Percentiles rank a stretch among this genome's conserved stretches.
Conservation (phyloP, 2,888 invertebrate genomes). For the Scaptodrosophila latifasciaeformis region DNA sequence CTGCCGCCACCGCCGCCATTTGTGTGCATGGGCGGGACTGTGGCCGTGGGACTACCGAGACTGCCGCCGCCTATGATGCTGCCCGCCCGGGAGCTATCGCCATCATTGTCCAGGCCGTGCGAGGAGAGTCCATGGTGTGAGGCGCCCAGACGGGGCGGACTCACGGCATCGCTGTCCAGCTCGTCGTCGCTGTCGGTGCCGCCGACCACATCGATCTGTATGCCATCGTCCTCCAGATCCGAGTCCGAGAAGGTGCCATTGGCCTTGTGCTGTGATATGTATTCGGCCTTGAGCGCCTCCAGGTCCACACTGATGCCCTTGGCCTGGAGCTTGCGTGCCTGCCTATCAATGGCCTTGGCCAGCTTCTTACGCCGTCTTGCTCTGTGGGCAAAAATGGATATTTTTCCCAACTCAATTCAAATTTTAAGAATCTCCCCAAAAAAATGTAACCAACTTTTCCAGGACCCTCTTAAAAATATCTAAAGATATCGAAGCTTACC, state of each 20-base stretch:
- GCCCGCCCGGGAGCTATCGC: conserved; percentile 54
- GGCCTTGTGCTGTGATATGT: conserved; percentile 84
- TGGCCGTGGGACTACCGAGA: conserved; percentile 51
- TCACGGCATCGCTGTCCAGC: conserved; percentile 75
- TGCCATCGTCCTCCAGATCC: conserved; percentile 81
- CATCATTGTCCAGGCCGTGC: conserved; percentile 42
- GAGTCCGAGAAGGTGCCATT: conserved; percentile 79
- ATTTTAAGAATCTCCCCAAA: no score
- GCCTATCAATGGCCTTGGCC: conserved; percentile 92
- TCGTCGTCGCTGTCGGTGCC: conserved; percentile 83
- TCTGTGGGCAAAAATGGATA: no score
- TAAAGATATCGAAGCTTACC: no score
- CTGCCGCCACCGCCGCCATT: conserved; percentile 31
- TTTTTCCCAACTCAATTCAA: background rate
- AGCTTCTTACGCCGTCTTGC: conserved; percentile 93
- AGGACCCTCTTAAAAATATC: no score
- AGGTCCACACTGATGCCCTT: conserved; percentile 93
- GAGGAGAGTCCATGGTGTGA: conserved; percentile 38
- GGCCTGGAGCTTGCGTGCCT: conserved; percentile 92
- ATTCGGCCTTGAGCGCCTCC: conserved; percentile 88
- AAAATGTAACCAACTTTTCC: no score
- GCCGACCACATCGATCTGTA: conserved; percentile 91
- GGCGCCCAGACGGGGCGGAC: conserved; percentile 51
- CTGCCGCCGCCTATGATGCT: conserved; percentile 58
- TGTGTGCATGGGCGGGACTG: conserved; percentile 33